phyloP scores from a whole-genome alignment of 2,888 invertebrate genomes.

The Netelia melanura region DNA sequence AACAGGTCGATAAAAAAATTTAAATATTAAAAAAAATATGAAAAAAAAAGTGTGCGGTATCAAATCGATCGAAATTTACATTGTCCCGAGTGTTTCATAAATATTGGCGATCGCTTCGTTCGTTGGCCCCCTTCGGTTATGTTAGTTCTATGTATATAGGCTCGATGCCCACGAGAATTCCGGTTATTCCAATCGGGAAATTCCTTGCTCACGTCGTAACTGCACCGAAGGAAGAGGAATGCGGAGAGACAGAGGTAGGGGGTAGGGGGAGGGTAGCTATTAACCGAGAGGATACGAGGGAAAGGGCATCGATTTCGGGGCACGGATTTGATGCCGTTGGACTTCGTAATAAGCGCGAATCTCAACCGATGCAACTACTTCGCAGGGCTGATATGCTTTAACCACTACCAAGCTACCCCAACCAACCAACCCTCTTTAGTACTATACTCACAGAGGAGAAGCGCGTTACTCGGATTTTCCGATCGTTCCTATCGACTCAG shows the following conservation, averaged over 20 bases:
- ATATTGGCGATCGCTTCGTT: slow-evolving; percentile 34
- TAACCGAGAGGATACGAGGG: slow-evolving; percentile 27
- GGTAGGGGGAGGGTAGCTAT: background rate
- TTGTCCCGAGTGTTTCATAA: slow-evolving; percentile 21
- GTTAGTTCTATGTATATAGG: slow-evolving; percentile 32
- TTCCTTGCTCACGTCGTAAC: slow-evolving; percentile 79
- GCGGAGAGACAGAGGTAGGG: slow-evolving; percentile 31
- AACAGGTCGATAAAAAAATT: background rate
- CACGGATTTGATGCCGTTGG: slow-evolving; percentile 62
- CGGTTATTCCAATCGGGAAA: slow-evolving; percentile 83
- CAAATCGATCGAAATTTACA: slow-evolving; percentile 27
- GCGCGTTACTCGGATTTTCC: slow-evolving; percentile 44
- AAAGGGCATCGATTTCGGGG: slow-evolving; percentile 59
- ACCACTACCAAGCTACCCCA: too few species aligned
- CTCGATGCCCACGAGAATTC: slow-evolving; percentile 76
- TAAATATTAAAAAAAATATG: background rate
- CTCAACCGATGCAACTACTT: slow-evolving; percentile 47
- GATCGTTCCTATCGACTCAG: slow-evolving; percentile 47
- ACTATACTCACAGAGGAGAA: background rate
- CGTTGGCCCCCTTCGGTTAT: slow-evolving; percentile 25
- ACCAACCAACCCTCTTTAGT: background rate
- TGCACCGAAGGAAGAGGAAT: slow-evolving; percentile 75
- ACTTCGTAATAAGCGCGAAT: slow-evolving; percentile 60
- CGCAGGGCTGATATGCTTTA: slow-evolving; percentile 47
- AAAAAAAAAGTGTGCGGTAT: background rate